A percentile compares a stretch with the other conserved stretches of the same genome.
Evolutionary conservation across 2,888 invertebrate genomes (phyloP).

Genomic region (Sinopyrophorus schimmeli): DNA sequence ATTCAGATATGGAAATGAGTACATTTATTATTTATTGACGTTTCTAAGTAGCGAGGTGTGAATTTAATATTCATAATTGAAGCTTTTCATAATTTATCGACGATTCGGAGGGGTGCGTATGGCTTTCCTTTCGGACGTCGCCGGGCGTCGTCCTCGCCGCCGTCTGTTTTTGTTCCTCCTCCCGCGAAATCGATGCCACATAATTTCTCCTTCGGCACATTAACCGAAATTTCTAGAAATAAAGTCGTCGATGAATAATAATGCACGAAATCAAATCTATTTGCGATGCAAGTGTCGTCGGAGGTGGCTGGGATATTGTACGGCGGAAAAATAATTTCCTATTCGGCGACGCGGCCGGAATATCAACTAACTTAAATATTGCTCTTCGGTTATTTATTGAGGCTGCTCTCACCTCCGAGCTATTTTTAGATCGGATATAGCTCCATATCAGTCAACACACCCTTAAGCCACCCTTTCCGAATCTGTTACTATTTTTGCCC

Average conservation of each 20-base stretch:
- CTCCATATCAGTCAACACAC: conserved; percentile 29
- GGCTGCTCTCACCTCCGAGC: conserved; percentile 34
- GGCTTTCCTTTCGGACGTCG: too few species aligned
- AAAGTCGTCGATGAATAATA: conserved; percentile 31
- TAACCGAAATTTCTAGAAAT: conserved; percentile 28
- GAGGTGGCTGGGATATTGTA: conserved; percentile 45
- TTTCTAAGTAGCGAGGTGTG: conserved; percentile 38
- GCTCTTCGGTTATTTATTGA: conserved; percentile 43
- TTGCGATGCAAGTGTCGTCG: conserved; percentile 45
- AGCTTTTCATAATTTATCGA: conserved; percentile 14
- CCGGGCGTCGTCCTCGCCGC: too few species aligned
- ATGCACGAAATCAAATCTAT: conserved; percentile 43
- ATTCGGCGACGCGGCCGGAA: conserved; percentile 43
- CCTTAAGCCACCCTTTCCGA: conserved; percentile 16
- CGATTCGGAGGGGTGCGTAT: conserved; percentile 4
- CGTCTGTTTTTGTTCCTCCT: too few species aligned
- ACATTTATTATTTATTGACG: conserved; percentile 40
- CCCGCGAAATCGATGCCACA: too few species aligned
- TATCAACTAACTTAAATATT: conserved; percentile 47
- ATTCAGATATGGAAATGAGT: conserved; percentile 42
- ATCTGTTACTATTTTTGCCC: neutral
- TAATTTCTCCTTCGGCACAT: conserved; percentile 24
- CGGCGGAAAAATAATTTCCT: conserved; percentile 50
- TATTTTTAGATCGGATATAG: conserved; percentile 32
- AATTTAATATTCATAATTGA: conserved; percentile 40